A percentile compares a stretch with the other conserved stretches of the same genome.
These are phyloP conservation scores for Malurus alboscapulatus DNA, from an alignment of 2,113 vertebrate species.

Conservation along the genomic window DNA sequence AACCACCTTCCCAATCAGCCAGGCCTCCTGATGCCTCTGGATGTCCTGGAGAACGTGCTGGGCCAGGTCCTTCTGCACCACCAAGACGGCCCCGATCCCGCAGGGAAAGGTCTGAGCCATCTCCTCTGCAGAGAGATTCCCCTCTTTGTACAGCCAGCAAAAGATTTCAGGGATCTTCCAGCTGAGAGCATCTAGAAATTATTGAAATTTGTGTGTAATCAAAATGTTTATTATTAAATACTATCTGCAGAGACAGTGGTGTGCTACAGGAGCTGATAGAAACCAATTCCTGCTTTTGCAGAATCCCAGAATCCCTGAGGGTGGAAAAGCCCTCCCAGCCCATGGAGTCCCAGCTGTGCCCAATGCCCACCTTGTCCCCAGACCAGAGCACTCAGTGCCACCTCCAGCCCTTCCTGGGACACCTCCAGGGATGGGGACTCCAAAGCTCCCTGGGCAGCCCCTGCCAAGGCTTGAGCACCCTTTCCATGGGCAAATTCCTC, in stretches of 20 bases:
- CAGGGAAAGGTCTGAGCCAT: slow-evolving; percentile 85
- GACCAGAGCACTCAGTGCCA: neutral
- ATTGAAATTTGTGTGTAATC: neutral
- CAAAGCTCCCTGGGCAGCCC: neutral
- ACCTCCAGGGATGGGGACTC: neutral
- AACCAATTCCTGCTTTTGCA: neutral
- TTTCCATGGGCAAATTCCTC: neutral
- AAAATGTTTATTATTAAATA: neutral
- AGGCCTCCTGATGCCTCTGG: slow-evolving; percentile 78
- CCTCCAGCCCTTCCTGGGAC: neutral
- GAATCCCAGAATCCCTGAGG: neutral
- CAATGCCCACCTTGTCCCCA: neutral
- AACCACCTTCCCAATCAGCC: slow-evolving; percentile 83
- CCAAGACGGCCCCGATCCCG: slow-evolving; percentile 82
- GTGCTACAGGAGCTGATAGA: neutral
- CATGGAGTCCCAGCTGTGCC: fast-evolving
- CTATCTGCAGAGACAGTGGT: neutral
- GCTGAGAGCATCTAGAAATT: slow-evolving; percentile 76
- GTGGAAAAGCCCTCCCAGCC: neutral
- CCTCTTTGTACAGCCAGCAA: slow-evolving; percentile 84
- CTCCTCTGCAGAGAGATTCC: slow-evolving; percentile 81
- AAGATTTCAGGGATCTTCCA: slow-evolving; percentile 87
- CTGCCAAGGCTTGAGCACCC: neutral
- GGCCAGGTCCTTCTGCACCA: slow-evolving; percentile 76
- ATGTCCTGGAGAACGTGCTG: slow-evolving; percentile 79